A percentile compares a stretch with the other conserved stretches of the same genome.
Conservation (phyloP, 1,140 invertebrate species). For the Eumeta japonica region DNA sequence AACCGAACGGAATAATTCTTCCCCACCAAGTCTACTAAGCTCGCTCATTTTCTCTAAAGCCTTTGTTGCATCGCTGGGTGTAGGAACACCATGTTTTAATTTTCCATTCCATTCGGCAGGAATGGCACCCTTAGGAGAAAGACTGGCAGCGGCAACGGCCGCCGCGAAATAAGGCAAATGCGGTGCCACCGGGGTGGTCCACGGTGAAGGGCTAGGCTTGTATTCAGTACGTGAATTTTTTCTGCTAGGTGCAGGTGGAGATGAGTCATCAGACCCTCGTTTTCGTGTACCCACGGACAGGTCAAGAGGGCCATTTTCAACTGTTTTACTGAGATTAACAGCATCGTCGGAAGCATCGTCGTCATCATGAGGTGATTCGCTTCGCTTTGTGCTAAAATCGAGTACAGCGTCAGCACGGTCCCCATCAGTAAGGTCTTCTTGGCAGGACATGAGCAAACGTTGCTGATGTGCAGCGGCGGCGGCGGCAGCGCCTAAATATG, state of each 20-base stretch:
- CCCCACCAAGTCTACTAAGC: constrained; percentile 77
- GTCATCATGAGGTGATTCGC: constrained; percentile 58
- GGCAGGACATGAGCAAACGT: constrained; percentile 74
- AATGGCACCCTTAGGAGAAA: constrained; percentile 70
- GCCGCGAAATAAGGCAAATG: constrained; percentile 79
- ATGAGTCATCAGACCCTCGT: constrained; percentile 65
- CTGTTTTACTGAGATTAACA: constrained; percentile 68
- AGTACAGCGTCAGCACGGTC: constrained; percentile 61
- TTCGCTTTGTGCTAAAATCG: constrained; percentile 73
- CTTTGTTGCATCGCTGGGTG: constrained; percentile 77
- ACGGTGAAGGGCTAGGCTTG: constrained; percentile 68
- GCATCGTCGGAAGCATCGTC: constrained; percentile 65
- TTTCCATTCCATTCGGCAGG: constrained; percentile 77
- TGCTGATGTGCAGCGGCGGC: constrained; percentile 69
- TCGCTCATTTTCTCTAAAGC: constrained; percentile 91
- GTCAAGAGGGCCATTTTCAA: constrained; percentile 75
- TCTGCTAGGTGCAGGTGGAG: constrained; percentile 61
- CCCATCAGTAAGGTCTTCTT: constrained; percentile 61
- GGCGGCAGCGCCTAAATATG: constrained; percentile 68
- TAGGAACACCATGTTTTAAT: constrained; percentile 65
- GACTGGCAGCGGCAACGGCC: constrained; percentile 72
- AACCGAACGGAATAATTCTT: constrained; percentile 69
- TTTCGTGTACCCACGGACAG: constrained; percentile 75
- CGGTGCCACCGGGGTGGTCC: constrained; percentile 75
- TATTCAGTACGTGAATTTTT: constrained; percentile 68